Conservation (phyloP, 2,797 vertebrate species). For the Scyliorhinus canicula region DNA sequence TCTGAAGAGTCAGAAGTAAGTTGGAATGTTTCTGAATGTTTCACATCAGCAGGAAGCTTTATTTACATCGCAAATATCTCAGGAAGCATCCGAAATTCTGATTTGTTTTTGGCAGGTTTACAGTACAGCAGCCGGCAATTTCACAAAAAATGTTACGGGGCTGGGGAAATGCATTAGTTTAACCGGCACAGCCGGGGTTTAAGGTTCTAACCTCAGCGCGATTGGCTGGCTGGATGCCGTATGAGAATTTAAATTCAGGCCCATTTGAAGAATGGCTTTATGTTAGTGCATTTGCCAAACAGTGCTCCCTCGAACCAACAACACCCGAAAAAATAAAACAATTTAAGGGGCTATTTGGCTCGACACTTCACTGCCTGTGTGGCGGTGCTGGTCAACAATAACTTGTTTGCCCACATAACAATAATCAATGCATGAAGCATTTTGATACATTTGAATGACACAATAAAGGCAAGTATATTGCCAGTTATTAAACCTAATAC, state of each 20-base stretch:
- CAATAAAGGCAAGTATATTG: neutral
- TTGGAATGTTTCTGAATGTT: constrained; percentile 23
- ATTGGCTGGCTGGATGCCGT: neutral
- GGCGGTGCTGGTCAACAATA: neutral
- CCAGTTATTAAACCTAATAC: neutral
- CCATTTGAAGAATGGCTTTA: neutral
- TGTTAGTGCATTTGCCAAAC: neutral
- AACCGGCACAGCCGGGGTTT: neutral
- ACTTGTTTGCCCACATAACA: neutral
- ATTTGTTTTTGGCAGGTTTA: neutral
- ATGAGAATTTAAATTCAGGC: neutral
- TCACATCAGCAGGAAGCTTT: constrained; percentile 10
- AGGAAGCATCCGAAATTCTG: neutral
- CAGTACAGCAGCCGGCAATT: neutral
- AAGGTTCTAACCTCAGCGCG: neutral
- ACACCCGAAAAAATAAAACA: neutral
- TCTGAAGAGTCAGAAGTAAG: neutral
- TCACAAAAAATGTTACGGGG: neutral
- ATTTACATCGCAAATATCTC: constrained; percentile 13
- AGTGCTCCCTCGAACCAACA: neutral
- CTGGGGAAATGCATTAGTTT: neutral
- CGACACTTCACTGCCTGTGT: neutral
- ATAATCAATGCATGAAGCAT: neutral
- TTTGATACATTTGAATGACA: neutral
- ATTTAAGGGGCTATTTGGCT: neutral